phyloP scores from a whole-genome alignment of 2,888 invertebrate genomes.

The Serrognathus titanus region DNA sequence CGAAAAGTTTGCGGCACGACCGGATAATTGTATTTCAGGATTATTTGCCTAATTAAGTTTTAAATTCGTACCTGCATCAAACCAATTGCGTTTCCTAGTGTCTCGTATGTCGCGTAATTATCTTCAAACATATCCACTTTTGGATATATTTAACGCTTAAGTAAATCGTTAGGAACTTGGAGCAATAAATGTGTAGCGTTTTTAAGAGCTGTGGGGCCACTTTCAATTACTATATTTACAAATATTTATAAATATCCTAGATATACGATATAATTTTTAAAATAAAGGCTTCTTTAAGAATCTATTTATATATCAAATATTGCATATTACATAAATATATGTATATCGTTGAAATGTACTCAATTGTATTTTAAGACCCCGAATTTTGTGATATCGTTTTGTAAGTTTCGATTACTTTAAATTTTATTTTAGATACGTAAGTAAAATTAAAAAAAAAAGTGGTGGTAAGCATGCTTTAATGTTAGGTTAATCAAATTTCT shows the following conservation, averaged over 20 bases:
- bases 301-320: constrained; percentile 9
- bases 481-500: background rate
- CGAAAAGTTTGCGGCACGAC: too few relatives aligned
- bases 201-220: constrained; percentile 12
- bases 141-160: background rate
- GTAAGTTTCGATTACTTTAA: background rate
- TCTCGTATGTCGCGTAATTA: background rate
- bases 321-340: constrained; percentile 4
- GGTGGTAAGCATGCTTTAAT: background rate
- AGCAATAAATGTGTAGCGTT: constrained; percentile 15
- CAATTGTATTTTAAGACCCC: background rate
- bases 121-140: background rate
- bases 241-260: background rate
- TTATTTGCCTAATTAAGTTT: background rate
- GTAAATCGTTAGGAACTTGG: constrained; percentile 1
- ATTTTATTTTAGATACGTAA: background rate
- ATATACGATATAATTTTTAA: constrained; percentile 5
- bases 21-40: background rate
- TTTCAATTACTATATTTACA: constrained; percentile 5
- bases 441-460: background rate
- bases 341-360: background rate
- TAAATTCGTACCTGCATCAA: background rate
- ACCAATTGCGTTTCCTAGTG: background rate
- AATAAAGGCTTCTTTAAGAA: background rate
- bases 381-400: constrained; percentile 4